Percentiles rank a stretch among this genome's conserved stretches.
phyloP scores from a whole-genome alignment of 2,797 vertebrate species.

The Eurystomus glaucurus region DNA sequence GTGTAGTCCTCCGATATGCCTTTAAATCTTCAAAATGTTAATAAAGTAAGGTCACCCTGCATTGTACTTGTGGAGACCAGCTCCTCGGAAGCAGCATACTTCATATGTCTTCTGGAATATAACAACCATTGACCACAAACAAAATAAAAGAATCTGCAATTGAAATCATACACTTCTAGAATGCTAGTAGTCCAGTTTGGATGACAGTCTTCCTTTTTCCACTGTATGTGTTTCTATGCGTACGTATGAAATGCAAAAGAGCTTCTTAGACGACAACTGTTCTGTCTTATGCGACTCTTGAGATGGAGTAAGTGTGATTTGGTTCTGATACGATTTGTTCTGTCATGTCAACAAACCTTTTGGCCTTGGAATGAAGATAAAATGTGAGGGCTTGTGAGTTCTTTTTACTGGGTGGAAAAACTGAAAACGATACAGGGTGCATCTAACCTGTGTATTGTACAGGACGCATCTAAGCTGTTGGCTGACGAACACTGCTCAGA shows the following conservation, averaged over 20 bases:
- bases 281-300: not conserved
- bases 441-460: not conserved
- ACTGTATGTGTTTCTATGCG: not conserved
- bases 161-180: not conserved
- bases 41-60: not conserved
- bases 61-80: not conserved
- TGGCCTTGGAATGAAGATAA: not conserved
- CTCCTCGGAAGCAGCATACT: not conserved
- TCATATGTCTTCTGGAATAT: not conserved
- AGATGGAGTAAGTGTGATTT: not conserved
- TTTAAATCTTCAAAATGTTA: not conserved
- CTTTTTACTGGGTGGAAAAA: not conserved
- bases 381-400: not conserved
- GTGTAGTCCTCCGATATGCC: not conserved
- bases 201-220: not conserved
- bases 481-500: not conserved
- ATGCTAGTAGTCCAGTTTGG: fast-evolving
- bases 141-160: not conserved
- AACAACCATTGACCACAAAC: not conserved
- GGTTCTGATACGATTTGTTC: not conserved
- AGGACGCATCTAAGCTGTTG: not conserved
- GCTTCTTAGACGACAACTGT: not conserved
- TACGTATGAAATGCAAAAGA: not conserved
- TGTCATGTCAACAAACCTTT: not conserved
- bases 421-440: not conserved